Conservation (phyloP, 2,113 vertebrate genomes). For the Oryzias curvinotus region DNA sequence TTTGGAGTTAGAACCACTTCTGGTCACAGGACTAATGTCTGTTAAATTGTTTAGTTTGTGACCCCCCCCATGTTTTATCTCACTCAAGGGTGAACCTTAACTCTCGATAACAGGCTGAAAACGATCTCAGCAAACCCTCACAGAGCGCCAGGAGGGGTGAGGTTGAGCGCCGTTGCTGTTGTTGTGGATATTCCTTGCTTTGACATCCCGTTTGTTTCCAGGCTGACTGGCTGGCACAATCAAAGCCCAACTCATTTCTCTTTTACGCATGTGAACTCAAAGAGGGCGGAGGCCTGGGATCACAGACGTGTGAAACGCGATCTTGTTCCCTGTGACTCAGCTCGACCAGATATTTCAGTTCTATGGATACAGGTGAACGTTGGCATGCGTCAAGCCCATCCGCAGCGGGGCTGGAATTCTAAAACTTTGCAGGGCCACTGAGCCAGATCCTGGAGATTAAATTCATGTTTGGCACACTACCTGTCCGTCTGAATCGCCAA, state of each 20-base stretch:
- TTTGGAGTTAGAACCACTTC: no score
- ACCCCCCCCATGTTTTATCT: no score
- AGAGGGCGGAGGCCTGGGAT: conserved; percentile 34
- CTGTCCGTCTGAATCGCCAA: conserved; percentile 57
- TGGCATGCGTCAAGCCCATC: conserved; percentile 55
- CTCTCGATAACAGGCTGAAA: no score
- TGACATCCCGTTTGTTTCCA: no score
- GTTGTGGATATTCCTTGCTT: no score
- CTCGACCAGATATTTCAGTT: conserved; percentile 47
- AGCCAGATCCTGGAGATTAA: conserved; percentile 60
- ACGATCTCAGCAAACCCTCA: no score
- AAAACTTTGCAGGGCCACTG: conserved; percentile 53
- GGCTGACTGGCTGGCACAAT: conserved; percentile 61
- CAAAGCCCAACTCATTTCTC: conserved; percentile 27
- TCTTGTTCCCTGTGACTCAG: conserved; percentile 66
- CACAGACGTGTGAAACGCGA: conserved; percentile 66
- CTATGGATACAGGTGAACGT: conserved; percentile 54
- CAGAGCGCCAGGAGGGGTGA: no score
- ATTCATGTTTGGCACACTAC: conserved; percentile 69
- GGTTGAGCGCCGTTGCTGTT: no score
- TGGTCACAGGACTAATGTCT: no score
- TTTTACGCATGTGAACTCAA: conserved; percentile 42
- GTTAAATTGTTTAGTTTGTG: no score
- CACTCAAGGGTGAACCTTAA: no score
- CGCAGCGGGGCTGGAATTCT: conserved; percentile 38